phyloP scores from a whole-genome alignment of 2,888 invertebrate species.

The Tachina fera region DNA sequence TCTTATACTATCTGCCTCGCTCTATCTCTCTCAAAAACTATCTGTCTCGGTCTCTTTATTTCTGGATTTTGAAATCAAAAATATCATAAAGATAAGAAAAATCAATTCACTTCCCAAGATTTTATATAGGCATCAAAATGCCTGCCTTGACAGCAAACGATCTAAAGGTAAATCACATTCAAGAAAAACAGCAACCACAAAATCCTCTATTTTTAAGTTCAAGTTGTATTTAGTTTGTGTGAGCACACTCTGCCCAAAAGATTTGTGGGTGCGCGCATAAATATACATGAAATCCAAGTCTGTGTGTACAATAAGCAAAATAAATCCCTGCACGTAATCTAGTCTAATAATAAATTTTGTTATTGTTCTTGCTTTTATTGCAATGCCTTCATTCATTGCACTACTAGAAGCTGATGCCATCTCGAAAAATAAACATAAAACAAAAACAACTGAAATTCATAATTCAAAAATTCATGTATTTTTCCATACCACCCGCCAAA shows the following conservation, averaged over 20 bases:
- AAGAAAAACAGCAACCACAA: constrained; percentile 1
- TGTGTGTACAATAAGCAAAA: constrained; percentile 60
- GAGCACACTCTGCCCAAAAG: not conserved
- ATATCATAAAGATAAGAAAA: too few relatives aligned
- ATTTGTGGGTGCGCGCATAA: not conserved
- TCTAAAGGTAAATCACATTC: not conserved
- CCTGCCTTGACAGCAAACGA: not conserved
- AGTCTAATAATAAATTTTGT: constrained; percentile 80
- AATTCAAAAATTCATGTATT: constrained; percentile 67
- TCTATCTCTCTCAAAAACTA: too few relatives aligned
- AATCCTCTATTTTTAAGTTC: constrained; percentile 39
- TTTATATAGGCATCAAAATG: not conserved
- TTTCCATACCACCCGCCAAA: constrained; percentile 55
- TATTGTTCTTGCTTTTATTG: constrained; percentile 59
- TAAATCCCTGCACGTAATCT: constrained; percentile 78
- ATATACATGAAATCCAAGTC: constrained; percentile 33
- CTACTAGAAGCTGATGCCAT: constrained; percentile 18
- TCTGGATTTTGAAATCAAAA: too few relatives aligned
- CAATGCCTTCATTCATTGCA: constrained; percentile 28
- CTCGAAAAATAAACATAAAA: not conserved
- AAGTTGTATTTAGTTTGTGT: constrained; percentile 38
- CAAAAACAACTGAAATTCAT: constrained; percentile 64
- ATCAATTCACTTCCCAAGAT: too few relatives aligned
- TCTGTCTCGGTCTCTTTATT: too few relatives aligned
- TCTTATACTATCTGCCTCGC: too few relatives aligned